Evolutionary conservation across 2,888 invertebrate genomes (phyloP), one percentile per base, ranked within the genome.

Genomic region (Endomychus coccineus): DNA sequence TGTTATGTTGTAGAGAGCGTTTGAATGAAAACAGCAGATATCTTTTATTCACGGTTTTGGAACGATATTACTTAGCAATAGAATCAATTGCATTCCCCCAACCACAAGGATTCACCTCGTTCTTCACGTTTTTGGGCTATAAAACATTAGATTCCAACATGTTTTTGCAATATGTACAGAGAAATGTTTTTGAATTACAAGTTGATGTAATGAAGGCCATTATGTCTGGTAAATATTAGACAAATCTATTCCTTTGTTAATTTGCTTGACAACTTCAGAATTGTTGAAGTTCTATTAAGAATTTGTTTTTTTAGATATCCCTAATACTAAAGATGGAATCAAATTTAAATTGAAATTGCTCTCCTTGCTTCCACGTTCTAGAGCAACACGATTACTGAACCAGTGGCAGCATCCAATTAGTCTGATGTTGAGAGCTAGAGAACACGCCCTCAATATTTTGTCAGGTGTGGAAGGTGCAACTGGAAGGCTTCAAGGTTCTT

Each of bases 31-130:
- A 74, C 3, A 78, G 83, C 57, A 77, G 81, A 40, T 75, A 74
- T 59, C 72, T 84, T 13, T 64, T 90, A 30, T 89, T 89, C 60
- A 77, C 81, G 44, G 72, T 83, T 16, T 66, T 90, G 46, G 90
- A 91, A 63, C 77, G 88, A 51, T 90, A 86, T 65, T 80, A 81
- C 52, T 70, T 84, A 49, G 83, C 88, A 1, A 75, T 81, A 11
- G 85, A 86, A 56, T 78, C 80, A 3, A 74, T 85, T 44, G 87
- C 86, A 16, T 91, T 83, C 62, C 85, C 85, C 0, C 65, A 88
- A 46, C 89, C 90, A 7, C 83, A 85, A 56, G 90, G 90, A 9
- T 90, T 90, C 62, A 81, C 83, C 11, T 87, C 90, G 3, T 91
- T 89, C 70, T 86, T 90, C 62, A 83, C 89, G 2, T 88, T 85